phyloP scores from a whole-genome alignment of 2,797 vertebrate genomes.

The Dipus sagitta region DNA sequence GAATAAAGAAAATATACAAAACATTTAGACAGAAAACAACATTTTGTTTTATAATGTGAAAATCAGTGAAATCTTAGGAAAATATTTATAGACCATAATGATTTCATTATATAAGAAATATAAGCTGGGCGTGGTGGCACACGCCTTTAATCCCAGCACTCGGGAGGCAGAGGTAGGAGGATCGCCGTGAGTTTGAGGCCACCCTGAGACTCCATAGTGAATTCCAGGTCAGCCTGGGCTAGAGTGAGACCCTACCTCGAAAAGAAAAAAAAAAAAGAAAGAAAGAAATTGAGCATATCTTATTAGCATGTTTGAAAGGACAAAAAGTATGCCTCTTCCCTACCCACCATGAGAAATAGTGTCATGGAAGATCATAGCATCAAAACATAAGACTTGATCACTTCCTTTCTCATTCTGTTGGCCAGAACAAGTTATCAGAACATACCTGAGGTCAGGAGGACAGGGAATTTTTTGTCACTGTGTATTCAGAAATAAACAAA shows the following conservation, averaged over 20 bases:
- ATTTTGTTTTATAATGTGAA: neutral
- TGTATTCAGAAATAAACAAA: neutral
- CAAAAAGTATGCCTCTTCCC: neutral
- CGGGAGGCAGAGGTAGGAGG: too few species aligned
- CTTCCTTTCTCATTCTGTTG: neutral
- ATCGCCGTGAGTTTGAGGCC: too few species aligned
- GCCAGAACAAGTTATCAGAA: neutral
- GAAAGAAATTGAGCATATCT: too few species aligned
- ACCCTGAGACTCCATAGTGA: too few species aligned
- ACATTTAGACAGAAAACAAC: too few species aligned
- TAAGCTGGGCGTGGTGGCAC: too few species aligned
- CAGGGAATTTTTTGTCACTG: neutral
- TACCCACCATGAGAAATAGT: neutral
- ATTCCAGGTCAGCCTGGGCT: too few species aligned
- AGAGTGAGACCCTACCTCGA: too few species aligned
- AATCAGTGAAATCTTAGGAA: neutral
- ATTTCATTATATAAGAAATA: too few species aligned
- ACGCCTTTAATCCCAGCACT: too few species aligned
- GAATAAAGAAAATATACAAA: too few species aligned
- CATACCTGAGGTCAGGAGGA: neutral
- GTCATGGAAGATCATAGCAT: neutral
- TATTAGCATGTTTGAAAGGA: neutral
- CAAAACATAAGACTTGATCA: neutral
- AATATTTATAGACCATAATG: neutral
- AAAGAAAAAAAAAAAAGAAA: too few species aligned